Evolutionary conservation across 2,888 invertebrate genomes (phyloP).

Genomic region (Thera britannica): DNA sequence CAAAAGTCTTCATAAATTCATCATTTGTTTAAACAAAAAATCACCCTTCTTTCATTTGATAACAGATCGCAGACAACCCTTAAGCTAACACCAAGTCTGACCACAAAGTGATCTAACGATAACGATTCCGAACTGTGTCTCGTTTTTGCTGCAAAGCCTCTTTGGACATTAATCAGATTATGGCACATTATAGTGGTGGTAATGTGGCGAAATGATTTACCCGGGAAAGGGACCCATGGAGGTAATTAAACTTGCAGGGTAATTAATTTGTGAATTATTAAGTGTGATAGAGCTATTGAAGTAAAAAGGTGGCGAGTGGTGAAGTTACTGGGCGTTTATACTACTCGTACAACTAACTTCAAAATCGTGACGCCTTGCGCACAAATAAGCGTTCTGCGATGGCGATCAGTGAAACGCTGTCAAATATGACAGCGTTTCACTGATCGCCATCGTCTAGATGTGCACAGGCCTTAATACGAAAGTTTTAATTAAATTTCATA

Average conservation of each 20-base stretch:
- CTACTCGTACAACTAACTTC: no score
- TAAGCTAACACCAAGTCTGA: background rate
- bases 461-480: slow-evolving; percentile 57
- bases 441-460: no score
- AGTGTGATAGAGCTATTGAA: slow-evolving; percentile 2
- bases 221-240: slow-evolving; percentile 36
- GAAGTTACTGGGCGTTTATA: background rate
- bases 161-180: slow-evolving; percentile 38
- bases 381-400: no score
- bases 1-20: background rate
- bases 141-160: slow-evolving; percentile 39
- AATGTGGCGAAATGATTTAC: slow-evolving; percentile 42
- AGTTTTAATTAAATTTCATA: slow-evolving; percentile 59
- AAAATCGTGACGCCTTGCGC: no score
- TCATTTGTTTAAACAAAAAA: background rate
- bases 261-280: slow-evolving; percentile 33
- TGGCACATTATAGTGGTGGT: slow-evolving; percentile 38
- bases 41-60: background rate
- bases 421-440: no score
- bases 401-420: no score
- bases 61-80: background rate
- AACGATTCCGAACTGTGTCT: slow-evolving; percentile 22
- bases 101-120: slow-evolving; percentile 12
- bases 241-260: slow-evolving; percentile 32
- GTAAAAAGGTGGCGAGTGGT: background rate